Percentiles rank a stretch among this genome's conserved stretches.
Conservation (phyloP, 2,888 invertebrate species). For the Thyatira batis region DNA sequence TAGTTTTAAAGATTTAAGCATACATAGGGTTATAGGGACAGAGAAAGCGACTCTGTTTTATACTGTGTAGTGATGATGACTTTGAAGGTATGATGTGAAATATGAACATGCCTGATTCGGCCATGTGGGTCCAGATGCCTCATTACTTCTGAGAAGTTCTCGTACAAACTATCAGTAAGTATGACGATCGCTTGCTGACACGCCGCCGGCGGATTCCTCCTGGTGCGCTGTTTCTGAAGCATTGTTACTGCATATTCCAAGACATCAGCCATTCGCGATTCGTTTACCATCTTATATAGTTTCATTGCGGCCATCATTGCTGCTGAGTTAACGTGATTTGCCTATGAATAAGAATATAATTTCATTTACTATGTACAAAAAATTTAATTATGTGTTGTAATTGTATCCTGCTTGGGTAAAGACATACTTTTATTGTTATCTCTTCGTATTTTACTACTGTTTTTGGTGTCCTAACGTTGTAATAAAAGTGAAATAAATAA, state of each 20-base stretch:
- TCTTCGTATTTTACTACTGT: no score
- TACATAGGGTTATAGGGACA: neutral
- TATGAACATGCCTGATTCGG: constrained; percentile 54
- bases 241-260: constrained; percentile 52
- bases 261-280: constrained; percentile 55
- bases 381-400: no score
- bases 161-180: constrained; percentile 65
- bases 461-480: no score
- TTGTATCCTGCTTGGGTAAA: no score
- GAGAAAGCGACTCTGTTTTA: neutral
- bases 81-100: neutral
- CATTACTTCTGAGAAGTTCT: constrained; percentile 57
- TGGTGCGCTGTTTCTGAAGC: constrained; percentile 43
- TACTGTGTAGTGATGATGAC: neutral
- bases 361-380: neutral
- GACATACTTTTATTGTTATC: no score
- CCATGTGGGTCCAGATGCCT: constrained; percentile 58
- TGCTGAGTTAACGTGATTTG: constrained; percentile 73
- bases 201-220: constrained; percentile 45
- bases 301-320: constrained; percentile 68
- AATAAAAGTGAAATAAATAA: no score
- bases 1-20: no score
- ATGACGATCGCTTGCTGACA: constrained; percentile 75
- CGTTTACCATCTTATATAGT: constrained; percentile 47
- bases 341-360: constrained; percentile 38